phyloP scores from a whole-genome alignment of 2,888 invertebrate species.

The Eubasilissa splendida region DNA sequence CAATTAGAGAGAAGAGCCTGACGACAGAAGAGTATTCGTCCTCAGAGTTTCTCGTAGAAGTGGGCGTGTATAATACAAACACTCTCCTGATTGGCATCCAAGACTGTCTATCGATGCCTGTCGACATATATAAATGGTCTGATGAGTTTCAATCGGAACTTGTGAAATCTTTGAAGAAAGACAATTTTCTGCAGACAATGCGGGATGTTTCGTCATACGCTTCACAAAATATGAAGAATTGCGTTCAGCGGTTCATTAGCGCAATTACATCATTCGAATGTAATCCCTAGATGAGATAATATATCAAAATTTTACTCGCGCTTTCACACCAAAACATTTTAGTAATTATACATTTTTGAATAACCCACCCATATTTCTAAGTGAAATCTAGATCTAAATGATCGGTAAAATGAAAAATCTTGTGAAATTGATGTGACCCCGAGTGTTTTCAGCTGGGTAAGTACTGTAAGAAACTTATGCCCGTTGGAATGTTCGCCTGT shows the following conservation, averaged over 20 bases:
- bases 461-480: too few relatives aligned
- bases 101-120: neutral
- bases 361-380: too few relatives aligned
- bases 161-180: conserved; percentile 29
- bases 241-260: neutral
- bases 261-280: too few relatives aligned
- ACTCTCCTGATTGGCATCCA: neutral
- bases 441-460: too few relatives aligned
- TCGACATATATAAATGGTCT: conserved; percentile 13
- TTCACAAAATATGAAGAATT: neutral
- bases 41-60: conserved; percentile 34
- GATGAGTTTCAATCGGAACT: conserved; percentile 28
- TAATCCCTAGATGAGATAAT: too few relatives aligned
- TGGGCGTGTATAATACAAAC: neutral
- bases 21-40: neutral
- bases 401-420: too few relatives aligned
- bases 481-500: too few relatives aligned
- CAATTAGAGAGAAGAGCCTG: conserved; percentile 14
- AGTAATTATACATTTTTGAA: too few relatives aligned
- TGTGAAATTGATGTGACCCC: too few relatives aligned
- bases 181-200: conserved; percentile 25
- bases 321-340: too few relatives aligned
- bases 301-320: too few relatives aligned
- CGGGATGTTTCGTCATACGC: neutral
- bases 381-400: too few relatives aligned